Evolutionary conservation across 2,797 vertebrate species (phyloP).

Genomic region (Tarsius wallacei): DNA sequence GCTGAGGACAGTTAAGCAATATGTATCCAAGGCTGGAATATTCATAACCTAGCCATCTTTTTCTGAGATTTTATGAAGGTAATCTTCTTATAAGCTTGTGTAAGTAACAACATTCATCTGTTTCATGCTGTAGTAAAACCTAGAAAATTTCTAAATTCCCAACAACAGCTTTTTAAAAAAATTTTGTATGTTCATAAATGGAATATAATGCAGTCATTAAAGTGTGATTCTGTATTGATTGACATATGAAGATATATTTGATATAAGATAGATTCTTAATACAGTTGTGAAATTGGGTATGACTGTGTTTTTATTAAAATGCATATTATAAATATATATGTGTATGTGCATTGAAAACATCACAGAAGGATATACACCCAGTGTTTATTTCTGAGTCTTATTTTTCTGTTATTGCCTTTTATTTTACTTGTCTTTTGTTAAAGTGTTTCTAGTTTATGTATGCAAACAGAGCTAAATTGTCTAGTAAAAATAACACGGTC

Average conservation of each 20-base stretch:
- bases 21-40: neutral
- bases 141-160: slow-evolving; percentile 29
- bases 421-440: neutral
- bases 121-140: neutral
- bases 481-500: neutral
- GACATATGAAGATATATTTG: neutral
- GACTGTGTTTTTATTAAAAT: neutral
- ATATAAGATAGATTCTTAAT: neutral
- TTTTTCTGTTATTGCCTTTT: neutral
- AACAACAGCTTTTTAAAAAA: neutral
- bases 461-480: too few species aligned
- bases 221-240: neutral
- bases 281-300: neutral
- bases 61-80: slow-evolving; percentile 1
- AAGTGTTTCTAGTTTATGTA: too few species aligned
- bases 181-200: neutral
- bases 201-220: neutral
- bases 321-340: neutral
- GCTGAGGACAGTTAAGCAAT: neutral
- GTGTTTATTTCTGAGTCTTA: slow-evolving; percentile 8
- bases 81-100: neutral
- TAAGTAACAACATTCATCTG: slow-evolving; percentile 14
- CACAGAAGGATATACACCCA: neutral
- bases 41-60: neutral
- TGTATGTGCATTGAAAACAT: neutral